Conservation (phyloP, 2,797 vertebrate genomes). For the Margarornis squamiger region DNA sequence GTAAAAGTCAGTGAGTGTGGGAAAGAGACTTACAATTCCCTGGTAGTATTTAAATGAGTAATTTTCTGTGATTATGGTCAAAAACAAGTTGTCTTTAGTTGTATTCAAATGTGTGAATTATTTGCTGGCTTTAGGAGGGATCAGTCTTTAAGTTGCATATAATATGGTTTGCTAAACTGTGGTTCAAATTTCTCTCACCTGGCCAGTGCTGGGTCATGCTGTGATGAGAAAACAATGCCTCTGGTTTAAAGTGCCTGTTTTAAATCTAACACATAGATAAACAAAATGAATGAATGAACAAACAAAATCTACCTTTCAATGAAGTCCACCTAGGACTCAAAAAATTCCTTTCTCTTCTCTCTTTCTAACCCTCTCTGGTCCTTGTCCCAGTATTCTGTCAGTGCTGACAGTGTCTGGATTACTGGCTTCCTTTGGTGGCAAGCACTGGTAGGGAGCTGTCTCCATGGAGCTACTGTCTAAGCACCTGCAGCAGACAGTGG, state of each 20-base stretch:
- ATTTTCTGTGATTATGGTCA: neutral
- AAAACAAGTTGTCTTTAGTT: neutral
- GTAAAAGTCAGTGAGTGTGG: neutral
- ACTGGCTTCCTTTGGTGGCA: neutral
- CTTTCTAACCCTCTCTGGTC: neutral
- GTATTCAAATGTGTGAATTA: neutral
- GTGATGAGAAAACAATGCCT: neutral
- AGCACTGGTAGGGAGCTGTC: neutral
- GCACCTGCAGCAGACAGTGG: neutral
- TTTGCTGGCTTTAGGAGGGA: neutral
- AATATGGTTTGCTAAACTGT: neutral
- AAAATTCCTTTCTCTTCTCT: neutral
- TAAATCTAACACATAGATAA: neutral
- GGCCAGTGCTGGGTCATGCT: neutral
- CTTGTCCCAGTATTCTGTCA: neutral
- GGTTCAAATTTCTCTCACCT: neutral
- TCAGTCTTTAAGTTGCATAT: neutral
- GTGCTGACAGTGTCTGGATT: neutral
- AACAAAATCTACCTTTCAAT: neutral
- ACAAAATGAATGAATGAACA: neutral
- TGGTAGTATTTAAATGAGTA: neutral
- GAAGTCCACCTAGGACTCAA: neutral
- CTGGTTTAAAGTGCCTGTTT: neutral
- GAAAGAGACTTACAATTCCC: neutral
- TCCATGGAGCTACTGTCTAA: neutral